Percentiles rank a stretch among this genome's conserved stretches.
These are phyloP conservation scores for Drosophila rufa DNA, from an alignment of 1,140 invertebrate genomes.

Conservation along the genomic window DNA sequence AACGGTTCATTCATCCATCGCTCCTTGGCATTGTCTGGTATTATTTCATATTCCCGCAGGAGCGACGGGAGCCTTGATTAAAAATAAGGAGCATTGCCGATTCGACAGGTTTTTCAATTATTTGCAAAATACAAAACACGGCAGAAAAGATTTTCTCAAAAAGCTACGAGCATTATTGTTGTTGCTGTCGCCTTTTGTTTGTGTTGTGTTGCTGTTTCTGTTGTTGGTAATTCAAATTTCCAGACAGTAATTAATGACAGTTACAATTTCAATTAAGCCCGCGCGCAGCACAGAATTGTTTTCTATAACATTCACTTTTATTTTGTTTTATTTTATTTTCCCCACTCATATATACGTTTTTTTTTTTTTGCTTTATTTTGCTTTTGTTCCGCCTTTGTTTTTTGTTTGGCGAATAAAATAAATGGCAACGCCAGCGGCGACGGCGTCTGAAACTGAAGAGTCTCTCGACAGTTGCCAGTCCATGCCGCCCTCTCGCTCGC, in stretches of 20 bases:
- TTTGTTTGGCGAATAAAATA: slow-evolving; percentile 79
- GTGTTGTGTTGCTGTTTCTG: slow-evolving; percentile 40
- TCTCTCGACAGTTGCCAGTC: slow-evolving; percentile 74
- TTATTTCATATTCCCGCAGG: slow-evolving; percentile 82
- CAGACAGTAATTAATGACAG: slow-evolving; percentile 85
- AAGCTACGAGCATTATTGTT: slow-evolving; percentile 41
- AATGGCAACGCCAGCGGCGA: slow-evolving; percentile 75
- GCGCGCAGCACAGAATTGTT: slow-evolving; percentile 59
- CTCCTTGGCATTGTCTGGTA: slow-evolving; percentile 63
- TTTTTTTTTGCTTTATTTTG: slow-evolving; percentile 25
- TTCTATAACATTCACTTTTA: slow-evolving; percentile 66
- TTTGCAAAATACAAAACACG: slow-evolving; percentile 48
- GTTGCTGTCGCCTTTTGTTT: slow-evolving; percentile 41
- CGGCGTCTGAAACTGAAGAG: slow-evolving; percentile 68
- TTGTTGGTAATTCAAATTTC: slow-evolving; percentile 81
- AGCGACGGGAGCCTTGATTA: slow-evolving; percentile 63
- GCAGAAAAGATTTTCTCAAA: slow-evolving; percentile 27
- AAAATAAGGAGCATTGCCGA: slow-evolving; percentile 68
- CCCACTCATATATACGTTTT: slow-evolving; percentile 32
- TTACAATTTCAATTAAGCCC: slow-evolving; percentile 83
- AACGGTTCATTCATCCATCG: slow-evolving; percentile 51
- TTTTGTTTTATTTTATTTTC: slow-evolving; percentile 36
- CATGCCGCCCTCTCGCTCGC: slow-evolving; percentile 21
- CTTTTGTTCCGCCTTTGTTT: slow-evolving; percentile 50
- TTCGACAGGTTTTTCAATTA: slow-evolving; percentile 83